These are phyloP conservation scores for Drosophila austrosaltans DNA, from an alignment of 2,888 invertebrate genomes.

Conservation along the genomic window DNA sequence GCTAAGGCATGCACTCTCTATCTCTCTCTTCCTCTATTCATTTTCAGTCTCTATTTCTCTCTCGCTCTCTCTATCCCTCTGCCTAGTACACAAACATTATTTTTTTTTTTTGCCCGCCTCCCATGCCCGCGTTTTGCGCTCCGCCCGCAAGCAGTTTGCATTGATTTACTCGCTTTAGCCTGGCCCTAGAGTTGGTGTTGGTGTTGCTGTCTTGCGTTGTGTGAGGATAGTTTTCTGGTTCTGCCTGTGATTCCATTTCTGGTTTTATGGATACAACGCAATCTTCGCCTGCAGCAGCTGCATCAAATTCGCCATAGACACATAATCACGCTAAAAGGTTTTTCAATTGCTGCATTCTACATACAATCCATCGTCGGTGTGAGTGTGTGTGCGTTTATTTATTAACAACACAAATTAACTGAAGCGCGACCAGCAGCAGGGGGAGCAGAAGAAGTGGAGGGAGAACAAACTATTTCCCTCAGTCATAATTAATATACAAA, in stretches of 20 bases:
- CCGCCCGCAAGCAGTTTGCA: slow-evolving; percentile 50
- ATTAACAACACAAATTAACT: slow-evolving; percentile 45
- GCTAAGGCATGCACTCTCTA: slow-evolving; percentile 31
- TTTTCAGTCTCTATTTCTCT: slow-evolving; percentile 5
- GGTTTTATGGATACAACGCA: slow-evolving; percentile 1
- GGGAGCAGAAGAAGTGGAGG: slow-evolving; percentile 28
- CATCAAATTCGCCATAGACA: slow-evolving; percentile 9
- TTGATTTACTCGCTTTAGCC: slow-evolving; percentile 45
- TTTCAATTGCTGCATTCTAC: slow-evolving; percentile 11
- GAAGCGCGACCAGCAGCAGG: slow-evolving; percentile 55
- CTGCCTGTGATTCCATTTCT: not conserved
- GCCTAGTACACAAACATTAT: slow-evolving; percentile 59
- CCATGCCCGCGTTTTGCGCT: slow-evolving; percentile 37
- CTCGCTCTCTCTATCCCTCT: not conserved
- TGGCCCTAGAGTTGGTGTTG: slow-evolving; percentile 20
- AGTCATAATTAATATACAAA: slow-evolving; percentile 5
- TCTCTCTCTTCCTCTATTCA: not conserved
- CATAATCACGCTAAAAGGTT: slow-evolving; percentile 13
- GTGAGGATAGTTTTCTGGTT: slow-evolving; percentile 9
- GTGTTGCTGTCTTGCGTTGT: slow-evolving; percentile 14
- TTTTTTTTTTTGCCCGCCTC: slow-evolving; percentile 34
- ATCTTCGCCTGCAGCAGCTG: slow-evolving; percentile 21
- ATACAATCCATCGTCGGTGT: not conserved
- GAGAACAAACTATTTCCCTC: slow-evolving; percentile 7
- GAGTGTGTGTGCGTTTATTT: not conserved